phyloP scores from a whole-genome alignment of 2,888 invertebrate species.

The Xylota sylvarum region DNA sequence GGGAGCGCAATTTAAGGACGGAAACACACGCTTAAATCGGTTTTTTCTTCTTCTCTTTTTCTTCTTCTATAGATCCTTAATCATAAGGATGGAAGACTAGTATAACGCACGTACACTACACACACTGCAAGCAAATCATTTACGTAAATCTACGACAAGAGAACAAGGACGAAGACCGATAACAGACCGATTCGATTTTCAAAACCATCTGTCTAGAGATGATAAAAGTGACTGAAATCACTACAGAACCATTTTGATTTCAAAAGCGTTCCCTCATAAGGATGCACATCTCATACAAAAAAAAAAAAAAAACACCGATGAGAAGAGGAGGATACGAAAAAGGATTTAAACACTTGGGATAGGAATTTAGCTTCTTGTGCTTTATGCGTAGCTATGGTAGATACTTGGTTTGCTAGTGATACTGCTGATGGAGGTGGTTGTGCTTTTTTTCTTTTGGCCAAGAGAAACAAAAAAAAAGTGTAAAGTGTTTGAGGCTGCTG shows the following conservation, averaged over 20 bases:
- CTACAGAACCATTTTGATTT: constrained; percentile 74
- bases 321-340: constrained; percentile 36
- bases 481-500: constrained; percentile 58
- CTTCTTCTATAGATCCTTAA: constrained; percentile 1
- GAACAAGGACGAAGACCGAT: constrained; percentile 42
- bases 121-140: constrained; percentile 3
- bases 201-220: constrained; percentile 75
- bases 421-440: constrained; percentile 43
- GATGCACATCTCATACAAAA: constrained; percentile 58
- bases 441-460: constrained; percentile 47
- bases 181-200: constrained; percentile 57
- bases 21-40: constrained; percentile 20
- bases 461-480: constrained; percentile 1
- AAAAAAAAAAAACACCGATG: constrained; percentile 16
- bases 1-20: constrained; percentile 25
- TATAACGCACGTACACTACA: constrained; percentile 1
- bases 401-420: constrained; percentile 18
- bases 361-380: constrained; percentile 62
- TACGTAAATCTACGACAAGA: constrained; percentile 1
- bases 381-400: constrained; percentile 35
- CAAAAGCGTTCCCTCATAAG: constrained; percentile 68
- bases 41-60: not conserved
- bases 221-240: constrained; percentile 77
- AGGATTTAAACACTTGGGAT: constrained; percentile 71
- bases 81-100: not conserved